Evolutionary conservation across 2,888 invertebrate species (phyloP), one percentile per base, ranked within the genome.

Genomic region (Macrophya annulata): DNA sequence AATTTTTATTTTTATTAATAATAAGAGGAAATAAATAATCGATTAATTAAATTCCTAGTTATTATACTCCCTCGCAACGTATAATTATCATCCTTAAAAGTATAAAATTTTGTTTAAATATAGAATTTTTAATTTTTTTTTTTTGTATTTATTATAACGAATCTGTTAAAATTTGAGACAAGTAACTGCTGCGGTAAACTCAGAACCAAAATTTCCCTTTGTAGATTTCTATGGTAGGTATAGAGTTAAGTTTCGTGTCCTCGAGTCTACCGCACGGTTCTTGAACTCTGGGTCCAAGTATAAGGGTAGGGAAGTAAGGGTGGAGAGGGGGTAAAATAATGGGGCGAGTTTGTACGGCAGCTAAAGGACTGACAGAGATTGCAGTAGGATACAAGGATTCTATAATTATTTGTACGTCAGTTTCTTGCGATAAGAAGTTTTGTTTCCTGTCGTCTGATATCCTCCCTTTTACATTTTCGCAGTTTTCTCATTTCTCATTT

Each of bases 361-460:
- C 40, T 81, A 81, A 81, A 81, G 59, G 62, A n/a, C 62, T 51
- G 62, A 81, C 51, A 81, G 81, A 81, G 51, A 51, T 59, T 62
- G 81, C 62, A 62, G 62, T 81, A 62, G 59, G 81, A 81, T 81
- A 59, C 81, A 81, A 81, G 40, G 81, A 81, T 81, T 81, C 59
- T 81, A 81, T 81, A 81, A 81, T 81, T 81, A 88, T 90, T 91
- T 88, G 89, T 90, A 89, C 55, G 51, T 85, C 65, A 25, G 79
- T 77, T 62, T 17, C 51, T 62, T 3, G 51, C 40, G 40, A 72
- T 84, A 84, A 84, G 45, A 85, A 62, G 55, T 84, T 86, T 82
- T 62, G 62, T 62, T 81, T 81, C 81, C 21, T 48, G 37, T 81
- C 48, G 81, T 43, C 84, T 82, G 79, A 86, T 85, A 86, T 85